Evolutionary conservation across 2,888 invertebrate genomes (phyloP).

Genomic region (Oxyscelio sp.): DNA sequence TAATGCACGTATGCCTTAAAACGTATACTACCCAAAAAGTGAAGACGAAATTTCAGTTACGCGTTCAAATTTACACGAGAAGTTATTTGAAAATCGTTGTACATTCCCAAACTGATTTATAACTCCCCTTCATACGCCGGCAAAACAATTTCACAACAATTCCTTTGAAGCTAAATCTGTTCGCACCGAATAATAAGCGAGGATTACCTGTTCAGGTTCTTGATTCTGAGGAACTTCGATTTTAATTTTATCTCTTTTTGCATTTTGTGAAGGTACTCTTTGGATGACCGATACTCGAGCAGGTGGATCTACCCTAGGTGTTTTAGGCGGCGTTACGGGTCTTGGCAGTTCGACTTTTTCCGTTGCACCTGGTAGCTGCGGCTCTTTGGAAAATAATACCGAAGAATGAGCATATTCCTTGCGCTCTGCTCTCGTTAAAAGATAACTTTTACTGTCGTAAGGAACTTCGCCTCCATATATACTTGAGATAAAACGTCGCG

Average conservation of each 20-base stretch:
- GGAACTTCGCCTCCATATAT: constrained; percentile 94
- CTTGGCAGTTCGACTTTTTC: constrained; percentile 86
- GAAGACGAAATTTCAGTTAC: too few species aligned
- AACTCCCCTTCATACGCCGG: too few species aligned
- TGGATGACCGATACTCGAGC: constrained; percentile 95
- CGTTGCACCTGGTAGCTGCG: constrained; percentile 90
- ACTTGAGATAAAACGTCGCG: constrained; percentile 93
- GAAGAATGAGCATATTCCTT: constrained; percentile 92
- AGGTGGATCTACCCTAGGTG: constrained; percentile 90
- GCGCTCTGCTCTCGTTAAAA: constrained; percentile 94
- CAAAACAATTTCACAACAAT: too few species aligned
- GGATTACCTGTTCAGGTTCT: constrained; percentile 87
- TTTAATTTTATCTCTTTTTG: constrained; percentile 85
- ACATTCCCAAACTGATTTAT: too few species aligned
- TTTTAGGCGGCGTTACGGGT: constrained; percentile 90
- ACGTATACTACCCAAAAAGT: too few species aligned
- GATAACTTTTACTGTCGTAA: constrained; percentile 94
- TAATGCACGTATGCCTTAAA: too few species aligned
- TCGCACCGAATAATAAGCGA: too few species aligned
- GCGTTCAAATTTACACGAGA: too few species aligned
- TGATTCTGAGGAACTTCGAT: constrained; percentile 86
- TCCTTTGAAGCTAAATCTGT: too few species aligned
- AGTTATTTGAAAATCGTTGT: too few species aligned
- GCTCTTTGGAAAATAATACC: constrained; percentile 89
- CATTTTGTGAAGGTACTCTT: constrained; percentile 91